phyloP scores from a whole-genome alignment of 2,888 invertebrate species.

The Pandemis corylana region DNA sequence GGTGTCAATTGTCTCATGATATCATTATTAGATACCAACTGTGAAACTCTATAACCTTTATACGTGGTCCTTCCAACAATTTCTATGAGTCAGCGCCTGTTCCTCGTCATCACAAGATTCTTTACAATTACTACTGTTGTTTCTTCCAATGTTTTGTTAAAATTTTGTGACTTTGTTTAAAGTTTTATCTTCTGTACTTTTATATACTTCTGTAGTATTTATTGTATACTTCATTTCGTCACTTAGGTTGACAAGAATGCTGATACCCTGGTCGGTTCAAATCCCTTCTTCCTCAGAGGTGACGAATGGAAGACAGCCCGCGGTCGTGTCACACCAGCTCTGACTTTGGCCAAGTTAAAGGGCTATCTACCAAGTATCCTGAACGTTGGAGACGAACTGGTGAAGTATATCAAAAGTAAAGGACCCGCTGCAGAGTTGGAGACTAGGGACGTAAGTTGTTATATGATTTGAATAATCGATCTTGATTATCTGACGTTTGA shows the following conservation, averaged over 20 bases:
- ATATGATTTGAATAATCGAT: background rate
- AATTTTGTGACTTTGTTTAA: too few species aligned
- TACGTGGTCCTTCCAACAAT: too few species aligned
- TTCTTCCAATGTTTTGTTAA: too few species aligned
- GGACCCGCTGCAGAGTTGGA: constrained; percentile 27
- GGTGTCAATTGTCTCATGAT: too few species aligned
- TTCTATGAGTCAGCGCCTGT: too few species aligned
- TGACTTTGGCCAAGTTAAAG: constrained; percentile 46
- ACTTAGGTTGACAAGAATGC: constrained; percentile 41
- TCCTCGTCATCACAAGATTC: too few species aligned
- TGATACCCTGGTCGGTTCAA: constrained; percentile 50
- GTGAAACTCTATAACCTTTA: too few species aligned
- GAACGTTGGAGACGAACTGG: constrained; percentile 41
- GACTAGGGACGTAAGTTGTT: constrained; percentile 6
- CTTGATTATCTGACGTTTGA: background rate
- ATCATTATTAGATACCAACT: too few species aligned
- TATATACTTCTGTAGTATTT: too few species aligned
- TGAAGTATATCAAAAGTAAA: constrained; percentile 23
- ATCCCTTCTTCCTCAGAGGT: constrained; percentile 54
- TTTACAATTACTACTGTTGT: too few species aligned
- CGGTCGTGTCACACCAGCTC: constrained; percentile 47
- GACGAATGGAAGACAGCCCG: constrained; percentile 54
- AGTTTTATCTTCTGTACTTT: background rate
- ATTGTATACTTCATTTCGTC: too few species aligned
- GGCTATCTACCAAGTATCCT: constrained; percentile 38